phyloP scores from a whole-genome alignment of 2,797 vertebrate species.

The Picus viridis region DNA sequence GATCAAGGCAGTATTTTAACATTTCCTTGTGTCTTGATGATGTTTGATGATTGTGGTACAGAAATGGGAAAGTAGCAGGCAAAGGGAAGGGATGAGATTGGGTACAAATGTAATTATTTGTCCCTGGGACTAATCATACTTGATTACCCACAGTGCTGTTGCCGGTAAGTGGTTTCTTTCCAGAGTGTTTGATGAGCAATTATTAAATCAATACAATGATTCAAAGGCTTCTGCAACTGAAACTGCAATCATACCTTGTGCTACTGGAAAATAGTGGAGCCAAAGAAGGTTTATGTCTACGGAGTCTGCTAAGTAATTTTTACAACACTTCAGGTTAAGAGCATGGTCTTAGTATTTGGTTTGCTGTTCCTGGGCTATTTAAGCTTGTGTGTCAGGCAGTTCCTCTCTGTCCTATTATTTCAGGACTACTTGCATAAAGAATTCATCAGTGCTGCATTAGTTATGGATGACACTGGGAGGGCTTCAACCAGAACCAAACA shows the following conservation, averaged over 20 bases:
- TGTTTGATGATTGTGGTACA: no score
- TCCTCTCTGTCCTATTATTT: neutral
- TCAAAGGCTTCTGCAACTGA: neutral
- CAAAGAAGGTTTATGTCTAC: neutral
- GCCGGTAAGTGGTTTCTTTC: neutral
- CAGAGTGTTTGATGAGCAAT: neutral
- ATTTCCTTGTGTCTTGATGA: neutral
- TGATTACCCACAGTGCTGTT: neutral
- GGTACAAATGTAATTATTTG: neutral
- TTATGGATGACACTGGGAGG: neutral
- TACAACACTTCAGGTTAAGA: rapidly evolving
- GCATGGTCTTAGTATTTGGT: neutral
- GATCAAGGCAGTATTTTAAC: neutral
- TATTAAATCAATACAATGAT: neutral
- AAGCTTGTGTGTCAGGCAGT: neutral
- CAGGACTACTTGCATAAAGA: neutral
- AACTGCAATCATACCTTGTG: neutral
- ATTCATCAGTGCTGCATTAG: neutral
- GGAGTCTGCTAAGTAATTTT: neutral
- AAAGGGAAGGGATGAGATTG: neutral
- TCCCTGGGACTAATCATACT: neutral
- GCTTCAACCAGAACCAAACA: neutral
- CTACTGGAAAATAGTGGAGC: neutral
- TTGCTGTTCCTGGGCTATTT: neutral
- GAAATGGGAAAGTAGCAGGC: neutral